A percentile compares a stretch with the other conserved stretches of the same genome.
phyloP scores from a whole-genome alignment of 2,113 vertebrate genomes.

The Shinisaurus crocodilurus region DNA sequence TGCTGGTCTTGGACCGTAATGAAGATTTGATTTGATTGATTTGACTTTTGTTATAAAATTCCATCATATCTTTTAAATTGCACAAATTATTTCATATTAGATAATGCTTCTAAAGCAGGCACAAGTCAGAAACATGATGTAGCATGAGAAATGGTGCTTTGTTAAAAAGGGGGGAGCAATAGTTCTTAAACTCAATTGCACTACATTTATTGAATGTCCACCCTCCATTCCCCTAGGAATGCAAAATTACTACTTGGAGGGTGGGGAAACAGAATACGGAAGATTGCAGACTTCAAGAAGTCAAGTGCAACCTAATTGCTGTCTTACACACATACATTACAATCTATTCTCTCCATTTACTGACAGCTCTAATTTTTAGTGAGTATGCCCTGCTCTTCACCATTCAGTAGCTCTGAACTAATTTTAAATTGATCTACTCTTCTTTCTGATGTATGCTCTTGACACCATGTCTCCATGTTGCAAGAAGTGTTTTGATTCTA shows the following conservation, averaged over 20 bases:
- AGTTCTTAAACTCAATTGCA: neutral
- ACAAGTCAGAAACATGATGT: neutral
- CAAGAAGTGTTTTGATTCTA: neutral
- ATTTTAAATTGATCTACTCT: slow-evolving; percentile 3
- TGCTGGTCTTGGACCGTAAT: too few species aligned
- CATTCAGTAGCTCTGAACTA: neutral
- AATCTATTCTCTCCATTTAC: neutral
- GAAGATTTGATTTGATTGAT: too few species aligned
- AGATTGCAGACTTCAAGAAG: neutral
- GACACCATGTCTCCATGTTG: neutral
- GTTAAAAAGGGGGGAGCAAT: neutral
- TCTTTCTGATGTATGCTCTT: neutral
- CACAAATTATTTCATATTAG: neutral
- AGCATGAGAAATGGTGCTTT: accelerated
- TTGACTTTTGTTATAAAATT: accelerated
- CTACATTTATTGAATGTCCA: neutral
- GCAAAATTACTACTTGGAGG: neutral
- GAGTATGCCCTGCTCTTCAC: neutral
- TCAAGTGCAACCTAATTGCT: neutral
- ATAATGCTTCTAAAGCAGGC: neutral
- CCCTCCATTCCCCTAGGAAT: neutral
- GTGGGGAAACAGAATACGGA: neutral
- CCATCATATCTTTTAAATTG: neutral
- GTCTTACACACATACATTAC: neutral
- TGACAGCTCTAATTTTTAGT: neutral